Conservation (phyloP, 2,113 vertebrate species). For the Penelope pileata region DNA sequence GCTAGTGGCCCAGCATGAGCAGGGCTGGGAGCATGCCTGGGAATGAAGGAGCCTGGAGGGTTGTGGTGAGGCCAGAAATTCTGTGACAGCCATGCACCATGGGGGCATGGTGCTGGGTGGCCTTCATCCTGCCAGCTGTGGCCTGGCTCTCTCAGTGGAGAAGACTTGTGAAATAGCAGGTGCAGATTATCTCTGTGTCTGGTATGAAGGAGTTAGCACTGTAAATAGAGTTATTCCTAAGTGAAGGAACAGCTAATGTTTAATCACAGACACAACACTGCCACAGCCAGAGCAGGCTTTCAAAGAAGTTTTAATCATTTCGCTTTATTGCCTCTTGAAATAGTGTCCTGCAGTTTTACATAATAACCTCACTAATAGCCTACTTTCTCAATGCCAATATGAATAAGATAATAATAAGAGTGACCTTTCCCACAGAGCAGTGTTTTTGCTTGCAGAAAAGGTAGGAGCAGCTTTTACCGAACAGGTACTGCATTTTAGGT, state of each 20-base stretch:
- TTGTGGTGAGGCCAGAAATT: not conserved
- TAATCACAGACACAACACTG: not conserved
- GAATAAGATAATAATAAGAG: not conserved
- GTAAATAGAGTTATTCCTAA: not conserved
- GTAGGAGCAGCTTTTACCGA: not conserved
- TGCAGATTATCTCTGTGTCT: not conserved
- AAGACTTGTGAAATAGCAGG: not conserved
- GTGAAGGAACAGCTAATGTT: not conserved
- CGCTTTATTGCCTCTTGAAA: not conserved
- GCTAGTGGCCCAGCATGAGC: not conserved
- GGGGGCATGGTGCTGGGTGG: not conserved
- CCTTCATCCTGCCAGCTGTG: not conserved
- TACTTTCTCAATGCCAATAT: not conserved
- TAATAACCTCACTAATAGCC: not conserved
- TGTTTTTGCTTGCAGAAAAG: not conserved
- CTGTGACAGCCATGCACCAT: fast-evolving
- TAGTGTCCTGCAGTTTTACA: not conserved
- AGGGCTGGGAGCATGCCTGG: fast-evolving
- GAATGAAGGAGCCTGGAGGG: not conserved
- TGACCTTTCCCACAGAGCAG: not conserved
- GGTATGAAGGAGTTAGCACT: not conserved
- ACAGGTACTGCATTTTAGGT: not conserved
- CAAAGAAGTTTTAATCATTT: not conserved
- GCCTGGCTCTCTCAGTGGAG: not conserved
- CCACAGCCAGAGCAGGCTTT: not conserved